Evolutionary conservation across 2,113 vertebrate genomes (phyloP).

Genomic region (Ammodytes marinus): DNA sequence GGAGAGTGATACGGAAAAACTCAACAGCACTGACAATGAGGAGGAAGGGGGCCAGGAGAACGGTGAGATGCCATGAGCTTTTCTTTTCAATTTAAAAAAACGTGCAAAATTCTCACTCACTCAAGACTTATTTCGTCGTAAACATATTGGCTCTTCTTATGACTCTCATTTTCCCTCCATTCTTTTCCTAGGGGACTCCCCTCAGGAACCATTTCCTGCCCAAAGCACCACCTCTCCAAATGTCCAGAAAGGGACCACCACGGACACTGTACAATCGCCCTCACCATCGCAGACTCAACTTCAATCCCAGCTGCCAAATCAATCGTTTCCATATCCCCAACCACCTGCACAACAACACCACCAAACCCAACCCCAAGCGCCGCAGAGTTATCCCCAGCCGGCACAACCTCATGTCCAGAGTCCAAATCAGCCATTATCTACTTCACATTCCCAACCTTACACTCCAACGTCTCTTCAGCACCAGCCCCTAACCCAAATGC

Average conservation of each 20-base stretch:
- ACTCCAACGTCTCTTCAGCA: slow-evolving; percentile 29
- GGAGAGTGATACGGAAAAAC: slow-evolving; percentile 95
- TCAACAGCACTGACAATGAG: slow-evolving; percentile 95
- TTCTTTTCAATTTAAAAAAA: neutral
- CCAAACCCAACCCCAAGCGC: slow-evolving; percentile 49
- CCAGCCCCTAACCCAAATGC: slow-evolving; percentile 32
- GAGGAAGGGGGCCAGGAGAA: slow-evolving; percentile 90
- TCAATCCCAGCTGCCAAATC: slow-evolving; percentile 46
- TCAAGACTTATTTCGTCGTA: neutral
- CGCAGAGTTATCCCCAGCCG: slow-evolving; percentile 50
- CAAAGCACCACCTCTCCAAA: slow-evolving; percentile 57
- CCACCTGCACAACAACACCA: slow-evolving; percentile 12
- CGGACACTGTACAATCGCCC: slow-evolving; percentile 37
- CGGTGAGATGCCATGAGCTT: slow-evolving; percentile 74
- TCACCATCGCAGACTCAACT: slow-evolving; percentile 52
- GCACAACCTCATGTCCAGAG: slow-evolving; percentile 39
- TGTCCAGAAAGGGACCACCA: slow-evolving; percentile 41
- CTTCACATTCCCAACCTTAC: slow-evolving; percentile 30
- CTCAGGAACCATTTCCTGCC: slow-evolving; percentile 45
- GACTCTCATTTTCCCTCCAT: slow-evolving; percentile 52
- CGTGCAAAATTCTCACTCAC: neutral
- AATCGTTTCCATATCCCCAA: slow-evolving; percentile 47
- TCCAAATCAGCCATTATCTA: slow-evolving; percentile 43
- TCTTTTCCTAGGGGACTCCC: slow-evolving; percentile 60
- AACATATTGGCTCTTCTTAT: slow-evolving; percentile 44